Conservation (phyloP, 2,888 invertebrate species). For the Callimorpha dominula region DNA sequence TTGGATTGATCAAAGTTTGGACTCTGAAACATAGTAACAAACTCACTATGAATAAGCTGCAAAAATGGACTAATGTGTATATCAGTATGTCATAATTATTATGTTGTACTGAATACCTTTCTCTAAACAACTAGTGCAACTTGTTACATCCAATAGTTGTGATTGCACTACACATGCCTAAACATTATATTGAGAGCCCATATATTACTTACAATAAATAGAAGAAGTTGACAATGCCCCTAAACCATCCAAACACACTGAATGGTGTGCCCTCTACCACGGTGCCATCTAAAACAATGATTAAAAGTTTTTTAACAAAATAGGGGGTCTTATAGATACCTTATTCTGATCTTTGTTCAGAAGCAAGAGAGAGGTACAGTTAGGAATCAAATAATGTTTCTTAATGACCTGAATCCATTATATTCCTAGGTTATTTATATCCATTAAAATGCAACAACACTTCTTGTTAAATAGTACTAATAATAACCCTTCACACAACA, state of each 20-base stretch:
- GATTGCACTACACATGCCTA: too few species aligned
- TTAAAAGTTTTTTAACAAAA: neutral
- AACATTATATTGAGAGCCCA: neutral
- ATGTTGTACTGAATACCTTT: too few species aligned
- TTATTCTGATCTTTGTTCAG: neutral
- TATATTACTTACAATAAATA: conserved; percentile 84
- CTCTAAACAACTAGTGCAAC: too few species aligned
- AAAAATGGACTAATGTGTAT: neutral
- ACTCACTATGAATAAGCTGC: neutral
- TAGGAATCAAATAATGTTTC: neutral
- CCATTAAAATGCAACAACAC: too few species aligned
- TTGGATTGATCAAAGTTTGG: conserved; percentile 76
- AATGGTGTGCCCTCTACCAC: conserved; percentile 81
- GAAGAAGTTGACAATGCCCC: conserved; percentile 84
- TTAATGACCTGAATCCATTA: too few species aligned
- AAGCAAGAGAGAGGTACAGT: neutral
- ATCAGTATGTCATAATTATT: neutral
- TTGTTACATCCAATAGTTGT: too few species aligned
- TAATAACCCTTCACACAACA: too few species aligned
- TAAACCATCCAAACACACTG: conserved; percentile 82
- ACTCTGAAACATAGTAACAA: conserved; percentile 59
- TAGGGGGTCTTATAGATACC: neutral
- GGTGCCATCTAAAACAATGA: conserved; percentile 81
- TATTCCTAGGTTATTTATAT: too few species aligned
- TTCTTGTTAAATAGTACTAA: too few species aligned